These are phyloP conservation scores for Zosterops japonicus DNA, from an alignment of 2,113 vertebrate genomes.

Conservation along the genomic window DNA sequence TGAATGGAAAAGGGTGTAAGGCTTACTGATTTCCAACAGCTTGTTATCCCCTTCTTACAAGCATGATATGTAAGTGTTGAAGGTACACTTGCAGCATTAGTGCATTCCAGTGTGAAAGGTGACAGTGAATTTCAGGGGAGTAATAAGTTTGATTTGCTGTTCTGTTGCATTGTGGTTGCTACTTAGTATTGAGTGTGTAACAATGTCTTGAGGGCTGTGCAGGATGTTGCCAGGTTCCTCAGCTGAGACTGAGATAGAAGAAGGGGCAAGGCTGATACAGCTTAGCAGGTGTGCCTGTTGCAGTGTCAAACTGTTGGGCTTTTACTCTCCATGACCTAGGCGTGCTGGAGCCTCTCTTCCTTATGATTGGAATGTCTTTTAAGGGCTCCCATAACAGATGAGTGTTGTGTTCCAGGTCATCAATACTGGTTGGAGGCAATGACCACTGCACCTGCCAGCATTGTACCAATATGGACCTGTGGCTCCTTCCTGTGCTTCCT, in stretches of 20 bases:
- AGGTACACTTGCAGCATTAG: background rate
- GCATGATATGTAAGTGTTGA: background rate
- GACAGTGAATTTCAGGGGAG: background rate
- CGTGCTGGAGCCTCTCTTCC: background rate
- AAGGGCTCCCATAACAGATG: background rate
- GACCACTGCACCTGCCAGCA: background rate
- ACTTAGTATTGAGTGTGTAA: background rate
- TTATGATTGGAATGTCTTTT: background rate
- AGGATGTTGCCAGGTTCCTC: background rate
- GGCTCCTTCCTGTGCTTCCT: background rate
- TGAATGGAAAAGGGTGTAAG: background rate
- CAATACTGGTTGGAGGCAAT: background rate
- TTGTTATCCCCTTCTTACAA: background rate
- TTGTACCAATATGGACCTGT: background rate
- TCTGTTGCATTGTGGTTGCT: background rate
- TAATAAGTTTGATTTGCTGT: background rate
- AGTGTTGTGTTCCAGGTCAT: background rate
- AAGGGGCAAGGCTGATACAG: background rate
- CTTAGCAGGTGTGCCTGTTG: background rate
- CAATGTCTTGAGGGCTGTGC: fast-evolving
- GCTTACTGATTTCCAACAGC: background rate
- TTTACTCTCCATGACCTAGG: background rate
- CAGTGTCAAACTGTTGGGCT: background rate
- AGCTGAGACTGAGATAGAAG: too few relatives aligned
- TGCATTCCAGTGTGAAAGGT: background rate